phyloP scores from a whole-genome alignment of 2,888 invertebrate genomes.

The Pristionchus arcanus region DNA sequence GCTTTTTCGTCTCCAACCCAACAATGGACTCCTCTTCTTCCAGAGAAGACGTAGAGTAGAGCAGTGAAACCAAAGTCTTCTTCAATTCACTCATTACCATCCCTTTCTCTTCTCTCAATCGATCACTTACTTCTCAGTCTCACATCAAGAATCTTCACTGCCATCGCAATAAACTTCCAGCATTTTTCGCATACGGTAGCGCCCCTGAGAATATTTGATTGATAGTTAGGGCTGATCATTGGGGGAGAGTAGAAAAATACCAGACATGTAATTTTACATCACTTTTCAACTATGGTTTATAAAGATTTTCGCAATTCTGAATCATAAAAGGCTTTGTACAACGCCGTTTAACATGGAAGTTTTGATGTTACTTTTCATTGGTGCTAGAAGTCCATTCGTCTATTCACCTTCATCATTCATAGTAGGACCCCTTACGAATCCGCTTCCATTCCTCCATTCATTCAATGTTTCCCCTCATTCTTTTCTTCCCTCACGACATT shows the following conservation, averaged over 20 bases:
- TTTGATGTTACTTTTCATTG: neutral
- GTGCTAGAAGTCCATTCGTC: slow-evolving; percentile 26
- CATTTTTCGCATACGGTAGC: slow-evolving; percentile 94
- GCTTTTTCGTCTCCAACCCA: slow-evolving; percentile 96
- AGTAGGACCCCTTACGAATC: neutral
- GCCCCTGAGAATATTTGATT: slow-evolving; percentile 82
- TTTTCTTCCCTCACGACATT: slow-evolving; percentile 36
- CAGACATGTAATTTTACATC: neutral
- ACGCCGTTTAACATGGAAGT: neutral
- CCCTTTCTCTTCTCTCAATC: neutral
- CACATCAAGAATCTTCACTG: slow-evolving; percentile 91
- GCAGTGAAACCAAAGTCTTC: slow-evolving; percentile 97
- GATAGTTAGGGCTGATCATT: neutral
- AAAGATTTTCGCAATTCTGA: neutral
- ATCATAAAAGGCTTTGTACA: neutral
- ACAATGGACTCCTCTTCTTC: slow-evolving; percentile 97
- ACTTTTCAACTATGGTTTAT: neutral
- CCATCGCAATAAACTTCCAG: slow-evolving; percentile 96
- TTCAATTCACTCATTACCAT: slow-evolving; percentile 77
- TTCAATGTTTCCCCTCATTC: slow-evolving; percentile 34
- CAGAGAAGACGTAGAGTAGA: slow-evolving; percentile 97
- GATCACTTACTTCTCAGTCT: slow-evolving; percentile 86
- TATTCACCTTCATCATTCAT: slow-evolving; percentile 30
- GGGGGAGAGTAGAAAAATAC: neutral
- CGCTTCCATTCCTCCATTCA: slow-evolving; percentile 20